Percentiles rank a stretch among this genome's conserved stretches.
Evolutionary conservation across 2,113 vertebrate species (phyloP).

Genomic region (Pelvicachromis taeniatus): DNA sequence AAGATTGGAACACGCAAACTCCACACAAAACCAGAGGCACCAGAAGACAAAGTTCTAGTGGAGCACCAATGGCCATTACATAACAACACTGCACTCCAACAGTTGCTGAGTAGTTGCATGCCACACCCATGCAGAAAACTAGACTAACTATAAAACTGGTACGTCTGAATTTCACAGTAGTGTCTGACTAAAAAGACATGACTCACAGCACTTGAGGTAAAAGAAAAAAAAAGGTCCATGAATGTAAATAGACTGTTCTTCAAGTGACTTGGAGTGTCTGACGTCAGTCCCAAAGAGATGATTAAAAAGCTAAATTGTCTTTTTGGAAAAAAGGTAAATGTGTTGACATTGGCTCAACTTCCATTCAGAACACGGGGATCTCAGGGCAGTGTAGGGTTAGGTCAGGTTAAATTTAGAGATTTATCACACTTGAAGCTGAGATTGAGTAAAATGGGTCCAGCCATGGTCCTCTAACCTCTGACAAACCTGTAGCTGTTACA

Average conservation of each 20-base stretch:
- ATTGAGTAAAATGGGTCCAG: neutral
- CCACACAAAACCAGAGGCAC: neutral
- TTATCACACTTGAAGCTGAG: neutral
- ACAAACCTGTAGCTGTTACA: neutral
- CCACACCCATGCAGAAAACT: neutral
- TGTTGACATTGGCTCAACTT: neutral
- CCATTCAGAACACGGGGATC: neutral
- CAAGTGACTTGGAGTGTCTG: neutral
- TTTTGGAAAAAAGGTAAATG: accelerated
- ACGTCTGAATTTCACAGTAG: neutral
- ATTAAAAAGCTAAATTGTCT: neutral
- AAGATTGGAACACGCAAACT: neutral
- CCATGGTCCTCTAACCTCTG: neutral
- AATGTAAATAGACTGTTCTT: neutral
- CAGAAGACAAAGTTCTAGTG: neutral
- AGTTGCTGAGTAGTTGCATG: neutral
- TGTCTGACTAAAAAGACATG: neutral
- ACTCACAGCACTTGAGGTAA: accelerated
- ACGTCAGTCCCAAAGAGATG: neutral
- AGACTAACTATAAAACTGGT: neutral
- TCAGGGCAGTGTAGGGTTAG: neutral
- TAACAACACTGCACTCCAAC: neutral
- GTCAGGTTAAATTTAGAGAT: neutral
- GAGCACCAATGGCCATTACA: neutral
- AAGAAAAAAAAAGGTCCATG: neutral